Evolutionary conservation across 2,888 invertebrate genomes (phyloP).

Genomic region (Drosophila borborema): DNA sequence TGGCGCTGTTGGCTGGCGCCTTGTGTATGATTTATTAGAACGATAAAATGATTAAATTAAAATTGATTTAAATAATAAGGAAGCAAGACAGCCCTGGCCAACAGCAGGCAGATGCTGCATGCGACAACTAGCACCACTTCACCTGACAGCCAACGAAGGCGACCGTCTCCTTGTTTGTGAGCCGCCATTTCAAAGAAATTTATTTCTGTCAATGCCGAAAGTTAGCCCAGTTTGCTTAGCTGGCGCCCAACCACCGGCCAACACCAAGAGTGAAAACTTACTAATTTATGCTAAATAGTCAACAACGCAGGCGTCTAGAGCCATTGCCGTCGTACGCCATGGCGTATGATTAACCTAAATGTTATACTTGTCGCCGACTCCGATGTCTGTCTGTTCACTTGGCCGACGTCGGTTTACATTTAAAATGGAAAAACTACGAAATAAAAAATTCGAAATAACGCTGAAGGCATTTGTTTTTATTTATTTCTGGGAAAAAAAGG

Average conservation of each 20-base stretch:
- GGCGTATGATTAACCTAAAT: slow-evolving; percentile 79
- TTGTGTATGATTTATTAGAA: slow-evolving; percentile 74
- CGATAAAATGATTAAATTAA: slow-evolving; percentile 81
- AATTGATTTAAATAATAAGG: slow-evolving; percentile 77
- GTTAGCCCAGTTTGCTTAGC: slow-evolving; percentile 36
- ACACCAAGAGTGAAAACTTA: slow-evolving; percentile 58
- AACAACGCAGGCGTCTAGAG: slow-evolving; percentile 34
- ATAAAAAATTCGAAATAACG: slow-evolving; percentile 38
- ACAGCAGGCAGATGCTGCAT: slow-evolving; percentile 25
- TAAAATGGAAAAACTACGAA: slow-evolving; percentile 72
- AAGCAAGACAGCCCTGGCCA: slow-evolving; percentile 13
- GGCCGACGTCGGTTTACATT: slow-evolving; percentile 61
- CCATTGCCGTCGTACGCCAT: slow-evolving; percentile 37
- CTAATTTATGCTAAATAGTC: slow-evolving; percentile 76
- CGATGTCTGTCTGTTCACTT: slow-evolving; percentile 18
- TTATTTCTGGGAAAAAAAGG: slow-evolving; percentile 54
- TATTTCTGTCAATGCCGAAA: slow-evolving; percentile 49
- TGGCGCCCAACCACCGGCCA: not conserved
- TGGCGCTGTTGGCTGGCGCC: slow-evolving; percentile 29
- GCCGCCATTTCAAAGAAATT: slow-evolving; percentile 37
- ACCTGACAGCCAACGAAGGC: slow-evolving; percentile 19
- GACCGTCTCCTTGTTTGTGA: slow-evolving; percentile 15
- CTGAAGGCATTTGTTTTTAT: slow-evolving; percentile 32
- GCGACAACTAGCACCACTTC: slow-evolving; percentile 39
- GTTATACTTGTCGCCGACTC: slow-evolving; percentile 41